Evolutionary conservation across 2,797 vertebrate genomes (phyloP), one percentile per base, ranked within the genome.

Genomic region (Aulostomus chinensis): DNA sequence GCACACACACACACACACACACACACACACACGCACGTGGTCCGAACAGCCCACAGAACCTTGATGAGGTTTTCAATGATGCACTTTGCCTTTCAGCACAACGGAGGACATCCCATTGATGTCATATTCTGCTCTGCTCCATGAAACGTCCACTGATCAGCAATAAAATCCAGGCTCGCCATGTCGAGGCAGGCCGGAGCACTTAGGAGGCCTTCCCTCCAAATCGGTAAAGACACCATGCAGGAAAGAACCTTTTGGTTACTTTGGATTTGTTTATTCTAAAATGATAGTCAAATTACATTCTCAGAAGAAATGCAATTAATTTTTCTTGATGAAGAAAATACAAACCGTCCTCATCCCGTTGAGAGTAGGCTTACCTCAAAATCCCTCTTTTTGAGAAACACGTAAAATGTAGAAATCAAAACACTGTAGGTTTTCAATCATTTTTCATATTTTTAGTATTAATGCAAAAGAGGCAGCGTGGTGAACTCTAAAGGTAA

Each of bases 401-500:
- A n/a, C n/a, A n/a, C n/a, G n/a, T n/a, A n/a, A n/a, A n/a, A n/a
- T n/a, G n/a, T n/a, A 36, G 4, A 36, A 20, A 8, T 11, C 6
- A 25, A 59, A 16, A 20, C 7, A 43, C 28, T 13, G n/a, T 5
- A n/a, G 13, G 1, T 11, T 61, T 52, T 49, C 4, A 22, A 31
- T 12, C 12, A 9, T 21, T 33, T 16, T 33, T 11, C 13, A 25
- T 15, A 15, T 15, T 46, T 32, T 28, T 50, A 20, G 30, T 53
- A 71, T 49, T 28, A 25, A 16, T 26, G 32, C 48, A 56, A 37
- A 14, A 22, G 28, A 63, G 42, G 45, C 48, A 40, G 36, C 54
- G 43, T 52, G 46, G 59, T 65, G 58, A 80, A 63, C 62, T 79
- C 78, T 91, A 81, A 89, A 87, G 80, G 79, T 84, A 80, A 86